Conservation (phyloP, 1,140 invertebrate genomes). For the Leptonema lineaticorne region DNA sequence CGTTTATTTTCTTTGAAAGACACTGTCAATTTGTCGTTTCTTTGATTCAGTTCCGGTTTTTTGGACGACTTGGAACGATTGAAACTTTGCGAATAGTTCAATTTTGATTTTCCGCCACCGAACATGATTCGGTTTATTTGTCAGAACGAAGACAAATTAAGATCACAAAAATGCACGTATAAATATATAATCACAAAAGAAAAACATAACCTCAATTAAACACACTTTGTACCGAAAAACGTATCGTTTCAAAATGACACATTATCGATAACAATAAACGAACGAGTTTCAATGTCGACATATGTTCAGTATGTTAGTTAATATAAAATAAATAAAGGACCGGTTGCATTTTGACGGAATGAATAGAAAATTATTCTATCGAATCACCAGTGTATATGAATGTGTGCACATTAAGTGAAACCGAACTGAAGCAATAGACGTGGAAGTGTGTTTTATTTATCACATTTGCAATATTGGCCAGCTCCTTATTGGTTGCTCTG, state of each 20-base stretch:
- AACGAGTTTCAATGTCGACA: too few species aligned
- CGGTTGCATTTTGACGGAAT: too few species aligned
- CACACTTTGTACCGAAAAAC: neutral
- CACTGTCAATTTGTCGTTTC: neutral
- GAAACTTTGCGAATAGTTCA: slow-evolving; percentile 2
- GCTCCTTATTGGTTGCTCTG: slow-evolving; percentile 7
- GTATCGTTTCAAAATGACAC: neutral
- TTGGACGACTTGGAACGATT: neutral
- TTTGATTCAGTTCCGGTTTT: neutral
- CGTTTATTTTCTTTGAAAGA: neutral
- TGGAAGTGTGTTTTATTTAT: too few species aligned
- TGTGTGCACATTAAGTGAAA: neutral
- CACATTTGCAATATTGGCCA: slow-evolving; percentile 9
- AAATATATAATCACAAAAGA: neutral
- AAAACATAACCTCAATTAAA: slow-evolving; percentile 7
- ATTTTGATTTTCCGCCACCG: neutral
- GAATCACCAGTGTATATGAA: neutral
- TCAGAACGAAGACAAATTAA: too few species aligned
- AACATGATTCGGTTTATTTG: neutral
- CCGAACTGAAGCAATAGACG: neutral
- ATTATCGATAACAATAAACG: too few species aligned
- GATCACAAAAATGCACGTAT: neutral
- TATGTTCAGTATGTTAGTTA: neutral
- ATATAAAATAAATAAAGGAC: too few species aligned
- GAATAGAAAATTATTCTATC: too few species aligned